Evolutionary conservation across 2,797 vertebrate genomes (phyloP).

Genomic region (Malacoraja senta): DNA sequence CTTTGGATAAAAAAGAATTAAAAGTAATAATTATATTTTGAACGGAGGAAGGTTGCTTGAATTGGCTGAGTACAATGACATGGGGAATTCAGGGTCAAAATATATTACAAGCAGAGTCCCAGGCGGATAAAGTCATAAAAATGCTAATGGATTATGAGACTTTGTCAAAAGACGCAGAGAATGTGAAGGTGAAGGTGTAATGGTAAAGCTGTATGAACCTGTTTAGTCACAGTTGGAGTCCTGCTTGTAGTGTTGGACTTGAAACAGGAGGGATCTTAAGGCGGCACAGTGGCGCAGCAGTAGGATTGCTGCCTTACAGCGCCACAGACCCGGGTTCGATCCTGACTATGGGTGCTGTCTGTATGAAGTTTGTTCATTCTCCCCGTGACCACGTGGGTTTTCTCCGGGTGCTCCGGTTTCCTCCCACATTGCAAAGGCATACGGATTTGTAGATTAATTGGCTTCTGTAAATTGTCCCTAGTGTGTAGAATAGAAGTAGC

Average conservation of each 20-base stretch:
- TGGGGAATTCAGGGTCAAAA: not conserved
- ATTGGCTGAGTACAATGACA: not conserved
- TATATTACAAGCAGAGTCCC: not conserved
- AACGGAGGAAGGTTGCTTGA: not conserved
- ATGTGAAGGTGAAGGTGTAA: constrained; percentile 2
- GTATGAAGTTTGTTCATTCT: too few species aligned
- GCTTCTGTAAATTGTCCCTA: too few species aligned
- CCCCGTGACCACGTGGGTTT: too few species aligned
- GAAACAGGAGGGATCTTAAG: not conserved
- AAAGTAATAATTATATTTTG: not conserved
- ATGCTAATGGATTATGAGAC: not conserved
- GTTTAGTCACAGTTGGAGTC: not conserved
- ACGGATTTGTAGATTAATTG: too few species aligned
- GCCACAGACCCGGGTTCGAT: too few species aligned
- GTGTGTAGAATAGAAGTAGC: too few species aligned
- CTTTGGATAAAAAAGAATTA: not conserved
- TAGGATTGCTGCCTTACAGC: too few species aligned
- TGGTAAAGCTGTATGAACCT: not conserved
- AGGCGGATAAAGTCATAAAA: not conserved
- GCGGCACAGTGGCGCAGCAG: too few species aligned
- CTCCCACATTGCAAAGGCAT: too few species aligned
- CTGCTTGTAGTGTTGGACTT: too few species aligned
- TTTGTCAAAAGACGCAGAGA: not conserved
- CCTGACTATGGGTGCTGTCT: too few species aligned
- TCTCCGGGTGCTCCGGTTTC: too few species aligned